phyloP scores from a whole-genome alignment of 2,797 vertebrate species.

The Etheostoma perlongum region DNA sequence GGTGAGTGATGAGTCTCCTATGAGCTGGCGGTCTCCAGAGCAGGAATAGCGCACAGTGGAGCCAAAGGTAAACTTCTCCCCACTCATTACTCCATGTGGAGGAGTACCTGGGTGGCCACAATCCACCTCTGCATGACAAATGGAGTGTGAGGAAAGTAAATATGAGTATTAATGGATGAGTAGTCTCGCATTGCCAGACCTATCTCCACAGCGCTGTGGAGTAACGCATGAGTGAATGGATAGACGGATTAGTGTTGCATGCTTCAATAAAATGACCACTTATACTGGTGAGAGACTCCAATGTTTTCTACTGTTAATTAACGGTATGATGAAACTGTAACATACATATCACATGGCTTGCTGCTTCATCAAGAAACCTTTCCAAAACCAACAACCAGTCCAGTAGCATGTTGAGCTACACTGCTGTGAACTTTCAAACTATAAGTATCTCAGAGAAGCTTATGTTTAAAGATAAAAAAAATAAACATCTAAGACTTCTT shows the following conservation, averaged over 20 bases:
- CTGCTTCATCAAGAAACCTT: background rate
- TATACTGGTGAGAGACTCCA: background rate
- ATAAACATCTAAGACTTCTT: background rate
- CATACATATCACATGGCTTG: background rate
- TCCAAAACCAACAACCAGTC: conserved; percentile 1
- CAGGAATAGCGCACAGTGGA: conserved; percentile 93
- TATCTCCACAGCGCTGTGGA: no score
- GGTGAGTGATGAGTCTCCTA: conserved; percentile 91
- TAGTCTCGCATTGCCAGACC: no score
- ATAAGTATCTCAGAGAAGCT: background rate
- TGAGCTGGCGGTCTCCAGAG: conserved; percentile 87
- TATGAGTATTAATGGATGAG: conserved; percentile 20
- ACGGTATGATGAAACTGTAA: background rate
- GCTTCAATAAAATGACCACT: conserved; percentile 13
- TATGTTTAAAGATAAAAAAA: background rate
- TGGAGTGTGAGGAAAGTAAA: conserved; percentile 5
- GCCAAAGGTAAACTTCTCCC: conserved; percentile 95
- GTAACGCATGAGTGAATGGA: conserved; percentile 11
- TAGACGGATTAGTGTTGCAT: conserved; percentile 18
- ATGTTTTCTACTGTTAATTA: background rate
- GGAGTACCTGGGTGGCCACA: conserved; percentile 94
- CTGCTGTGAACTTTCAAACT: conserved; percentile 14
- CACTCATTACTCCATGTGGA: conserved; percentile 89
- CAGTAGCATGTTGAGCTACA: background rate
- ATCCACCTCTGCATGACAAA: conserved; percentile 90